Percentiles rank a stretch among this genome's conserved stretches.
Conservation (phyloP, 2,113 vertebrate species). For the Semicossyphus pulcher region DNA sequence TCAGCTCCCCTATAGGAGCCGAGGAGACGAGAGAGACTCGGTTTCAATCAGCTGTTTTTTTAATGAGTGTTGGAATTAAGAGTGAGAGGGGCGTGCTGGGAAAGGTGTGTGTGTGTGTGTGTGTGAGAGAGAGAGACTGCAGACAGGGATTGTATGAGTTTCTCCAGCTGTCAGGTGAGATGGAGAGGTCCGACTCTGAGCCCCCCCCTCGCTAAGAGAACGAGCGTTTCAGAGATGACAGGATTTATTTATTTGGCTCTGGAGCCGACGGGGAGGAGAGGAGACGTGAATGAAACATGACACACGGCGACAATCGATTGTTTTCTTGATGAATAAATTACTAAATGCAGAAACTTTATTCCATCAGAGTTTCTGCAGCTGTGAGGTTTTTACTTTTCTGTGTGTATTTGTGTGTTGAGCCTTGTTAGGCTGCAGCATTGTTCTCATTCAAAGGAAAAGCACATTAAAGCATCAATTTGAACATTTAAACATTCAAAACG, state of each 20-base stretch:
- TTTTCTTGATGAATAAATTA: conserved; percentile 4
- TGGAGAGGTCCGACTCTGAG: conserved; percentile 24
- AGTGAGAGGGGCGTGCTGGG: conserved; percentile 8
- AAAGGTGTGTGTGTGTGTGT: conserved; percentile 5
- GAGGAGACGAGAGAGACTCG: conserved; percentile 47
- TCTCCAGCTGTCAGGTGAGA: conserved; percentile 48
- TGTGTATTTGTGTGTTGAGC: neutral
- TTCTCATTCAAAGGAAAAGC: too few relatives aligned
- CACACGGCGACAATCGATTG: neutral
- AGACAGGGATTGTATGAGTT: conserved; percentile 12
- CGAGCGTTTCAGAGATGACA: conserved; percentile 18
- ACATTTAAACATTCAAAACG: too few relatives aligned
- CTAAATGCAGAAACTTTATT: neutral
- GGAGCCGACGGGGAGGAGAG: conserved; percentile 4
- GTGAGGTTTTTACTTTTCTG: neutral
- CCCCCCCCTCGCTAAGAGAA: conserved; percentile 18
- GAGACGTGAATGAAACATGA: conserved; percentile 26
- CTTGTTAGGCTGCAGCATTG: too few relatives aligned
- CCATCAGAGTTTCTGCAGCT: neutral
- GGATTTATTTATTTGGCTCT: conserved; percentile 38
- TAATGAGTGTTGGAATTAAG: conserved; percentile 69
- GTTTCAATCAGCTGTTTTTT: conserved; percentile 59
- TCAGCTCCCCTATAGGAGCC: conserved; percentile 38
- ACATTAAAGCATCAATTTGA: too few relatives aligned
- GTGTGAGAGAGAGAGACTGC: conserved; percentile 11